Conservation (phyloP, 2,113 vertebrate genomes). For the Chionis minor region DNA sequence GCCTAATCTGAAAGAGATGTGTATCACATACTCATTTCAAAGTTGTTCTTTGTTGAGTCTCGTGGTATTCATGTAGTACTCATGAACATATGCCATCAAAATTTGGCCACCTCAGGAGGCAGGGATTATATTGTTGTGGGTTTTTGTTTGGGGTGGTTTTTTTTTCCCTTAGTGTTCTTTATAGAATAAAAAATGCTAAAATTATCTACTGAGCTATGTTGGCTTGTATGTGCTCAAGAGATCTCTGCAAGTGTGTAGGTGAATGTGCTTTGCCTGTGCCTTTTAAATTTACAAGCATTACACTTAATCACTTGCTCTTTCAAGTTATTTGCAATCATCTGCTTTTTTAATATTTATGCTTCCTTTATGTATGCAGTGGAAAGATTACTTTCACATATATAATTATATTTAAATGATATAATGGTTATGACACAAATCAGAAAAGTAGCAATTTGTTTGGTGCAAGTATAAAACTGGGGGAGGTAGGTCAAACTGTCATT, state of each 20-base stretch:
- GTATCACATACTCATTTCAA: background rate
- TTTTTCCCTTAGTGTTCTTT: background rate
- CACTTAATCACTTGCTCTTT: constrained; percentile 36
- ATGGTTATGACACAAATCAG: constrained; percentile 3
- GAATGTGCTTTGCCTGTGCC: background rate
- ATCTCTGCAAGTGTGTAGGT: background rate
- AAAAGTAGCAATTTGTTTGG: background rate
- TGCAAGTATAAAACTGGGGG: background rate
- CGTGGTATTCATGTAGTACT: background rate
- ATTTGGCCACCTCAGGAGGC: background rate
- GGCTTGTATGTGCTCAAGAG: background rate
- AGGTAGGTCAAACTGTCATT: background rate
- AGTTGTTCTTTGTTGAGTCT: background rate
- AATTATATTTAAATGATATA: constrained; percentile 8
- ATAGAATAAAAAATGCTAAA: background rate
- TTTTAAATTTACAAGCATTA: constrained; percentile 23
- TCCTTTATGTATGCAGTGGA: background rate
- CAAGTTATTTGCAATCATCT: constrained; percentile 25
- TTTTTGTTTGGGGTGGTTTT: background rate
- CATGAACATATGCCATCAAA: background rate
- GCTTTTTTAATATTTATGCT: constrained; percentile 46
- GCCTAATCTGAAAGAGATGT: background rate
- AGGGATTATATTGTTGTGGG: background rate
- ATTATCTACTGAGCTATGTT: background rate
- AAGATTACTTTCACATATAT: background rate